phyloP scores from a whole-genome alignment of 2,888 invertebrate species.

The Epinotia bilunana region DNA sequence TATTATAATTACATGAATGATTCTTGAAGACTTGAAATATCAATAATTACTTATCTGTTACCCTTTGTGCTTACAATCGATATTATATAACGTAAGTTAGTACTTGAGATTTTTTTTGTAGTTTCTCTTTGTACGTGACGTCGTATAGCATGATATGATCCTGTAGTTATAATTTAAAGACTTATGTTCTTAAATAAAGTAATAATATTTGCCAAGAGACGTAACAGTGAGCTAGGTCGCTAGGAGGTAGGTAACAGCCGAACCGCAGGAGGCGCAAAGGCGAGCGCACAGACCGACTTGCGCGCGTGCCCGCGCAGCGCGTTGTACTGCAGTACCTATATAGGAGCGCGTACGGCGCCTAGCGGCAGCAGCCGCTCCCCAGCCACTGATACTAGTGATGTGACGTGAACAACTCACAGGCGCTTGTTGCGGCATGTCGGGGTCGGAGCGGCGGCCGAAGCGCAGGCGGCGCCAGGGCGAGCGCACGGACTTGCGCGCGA shows the following conservation, averaged over 20 bases:
- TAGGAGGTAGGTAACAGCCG: slow-evolving; percentile 65
- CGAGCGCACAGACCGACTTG: slow-evolving; percentile 90
- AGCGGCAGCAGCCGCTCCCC: slow-evolving; percentile 63
- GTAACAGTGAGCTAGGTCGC: too few relatives aligned
- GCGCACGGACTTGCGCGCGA: slow-evolving; percentile 90
- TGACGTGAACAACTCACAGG: slow-evolving; percentile 63
- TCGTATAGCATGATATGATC: too few relatives aligned
- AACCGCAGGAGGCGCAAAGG: slow-evolving; percentile 91
- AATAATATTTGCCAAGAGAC: too few relatives aligned
- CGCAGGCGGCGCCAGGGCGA: slow-evolving; percentile 90
- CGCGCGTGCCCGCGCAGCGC: slow-evolving; percentile 86
- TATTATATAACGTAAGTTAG: neutral
- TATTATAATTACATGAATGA: too few relatives aligned
- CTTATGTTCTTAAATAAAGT: too few relatives aligned
- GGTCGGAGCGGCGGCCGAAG: slow-evolving; percentile 88
- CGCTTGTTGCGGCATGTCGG: slow-evolving; percentile 83
- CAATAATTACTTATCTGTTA: too few relatives aligned
- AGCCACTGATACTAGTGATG: slow-evolving; percentile 54
- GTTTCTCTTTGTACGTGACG: too few relatives aligned
- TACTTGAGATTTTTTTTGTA: too few relatives aligned
- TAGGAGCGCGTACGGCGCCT: slow-evolving; percentile 85
- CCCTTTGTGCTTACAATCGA: too few relatives aligned
- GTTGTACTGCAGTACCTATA: slow-evolving; percentile 81
- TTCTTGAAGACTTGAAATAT: too few relatives aligned
- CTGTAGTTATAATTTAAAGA: too few relatives aligned